Evolutionary conservation across 2,888 invertebrate species (phyloP).

Genomic region (Perizoma affinitatum): DNA sequence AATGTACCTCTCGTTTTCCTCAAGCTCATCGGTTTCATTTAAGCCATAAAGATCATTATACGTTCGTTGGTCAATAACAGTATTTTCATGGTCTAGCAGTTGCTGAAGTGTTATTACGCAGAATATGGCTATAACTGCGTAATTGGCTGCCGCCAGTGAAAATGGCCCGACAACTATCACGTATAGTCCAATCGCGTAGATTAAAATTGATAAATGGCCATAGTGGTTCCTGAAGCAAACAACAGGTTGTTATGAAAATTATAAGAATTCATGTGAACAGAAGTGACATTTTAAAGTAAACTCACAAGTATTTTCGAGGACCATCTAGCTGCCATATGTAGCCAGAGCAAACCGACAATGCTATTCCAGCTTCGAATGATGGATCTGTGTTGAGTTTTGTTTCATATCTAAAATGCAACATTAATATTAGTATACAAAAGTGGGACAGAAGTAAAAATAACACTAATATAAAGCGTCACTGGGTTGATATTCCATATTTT

Average conservation of each 20-base stretch:
- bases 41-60: conserved; percentile 7
- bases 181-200: conserved; percentile 81
- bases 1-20: background rate
- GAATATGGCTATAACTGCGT: conserved; percentile 43
- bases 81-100: conserved; percentile 15
- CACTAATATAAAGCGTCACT: too few relatives aligned
- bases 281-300: conserved; percentile 27
- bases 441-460: too few relatives aligned
- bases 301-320: conserved; percentile 87
- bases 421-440: background rate
- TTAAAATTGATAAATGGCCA: conserved; percentile 53
- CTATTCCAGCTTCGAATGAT: conserved; percentile 82
- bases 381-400: conserved; percentile 85
- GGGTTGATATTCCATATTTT: too few relatives aligned
- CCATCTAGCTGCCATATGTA: conserved; percentile 87
- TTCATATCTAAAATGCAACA: conserved; percentile 69
- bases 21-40: conserved; percentile 1
- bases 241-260: background rate
- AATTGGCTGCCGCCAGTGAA: conserved; percentile 85
- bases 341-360: conserved; percentile 84
- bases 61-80: conserved; percentile 1
- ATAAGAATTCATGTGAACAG: background rate
- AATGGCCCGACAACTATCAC: conserved; percentile 85
- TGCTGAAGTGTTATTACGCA: conserved; percentile 19
- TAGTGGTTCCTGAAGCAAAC: conserved; percentile 19